phyloP scores from a whole-genome alignment of 2,113 vertebrate genomes.

The Fukomys damarensis region DNA sequence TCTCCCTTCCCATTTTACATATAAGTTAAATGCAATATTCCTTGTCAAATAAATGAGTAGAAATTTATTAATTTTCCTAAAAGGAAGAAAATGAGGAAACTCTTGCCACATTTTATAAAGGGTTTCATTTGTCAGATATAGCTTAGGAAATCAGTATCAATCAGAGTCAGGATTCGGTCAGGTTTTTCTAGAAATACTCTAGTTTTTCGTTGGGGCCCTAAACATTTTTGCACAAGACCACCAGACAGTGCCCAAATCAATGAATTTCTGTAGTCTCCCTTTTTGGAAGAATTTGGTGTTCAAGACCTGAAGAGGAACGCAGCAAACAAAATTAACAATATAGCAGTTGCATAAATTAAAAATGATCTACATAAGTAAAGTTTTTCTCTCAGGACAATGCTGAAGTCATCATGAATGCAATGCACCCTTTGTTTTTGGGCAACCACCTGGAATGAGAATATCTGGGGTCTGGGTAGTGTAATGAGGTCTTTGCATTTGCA shows the following conservation, averaged over 20 bases:
- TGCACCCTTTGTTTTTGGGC: neutral
- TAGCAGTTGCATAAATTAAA: neutral
- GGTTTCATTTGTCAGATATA: constrained; percentile 17
- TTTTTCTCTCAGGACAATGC: neutral
- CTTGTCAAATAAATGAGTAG: constrained; percentile 34
- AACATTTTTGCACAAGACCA: neutral
- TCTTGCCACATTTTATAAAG: neutral
- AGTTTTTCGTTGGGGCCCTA: neutral
- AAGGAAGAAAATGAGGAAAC: constrained; percentile 21
- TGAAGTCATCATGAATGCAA: neutral
- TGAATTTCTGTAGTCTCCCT: neutral
- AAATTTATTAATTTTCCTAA: constrained; percentile 54
- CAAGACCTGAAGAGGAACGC: neutral
- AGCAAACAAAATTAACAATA: neutral
- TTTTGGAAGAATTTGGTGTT: neutral
- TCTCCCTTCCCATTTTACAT: neutral
- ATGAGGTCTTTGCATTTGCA: rapidly evolving
- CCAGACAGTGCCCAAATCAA: neutral
- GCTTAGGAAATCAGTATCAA: neutral
- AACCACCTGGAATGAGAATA: neutral
- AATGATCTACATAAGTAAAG: neutral
- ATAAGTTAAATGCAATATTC: constrained; percentile 40
- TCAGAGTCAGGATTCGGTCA: constrained; percentile 21
- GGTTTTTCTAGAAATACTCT: neutral
- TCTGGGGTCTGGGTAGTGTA: neutral